These are phyloP conservation scores for Oceanodroma tethys DNA, from an alignment of 2,113 vertebrate genomes.

Conservation along the genomic window DNA sequence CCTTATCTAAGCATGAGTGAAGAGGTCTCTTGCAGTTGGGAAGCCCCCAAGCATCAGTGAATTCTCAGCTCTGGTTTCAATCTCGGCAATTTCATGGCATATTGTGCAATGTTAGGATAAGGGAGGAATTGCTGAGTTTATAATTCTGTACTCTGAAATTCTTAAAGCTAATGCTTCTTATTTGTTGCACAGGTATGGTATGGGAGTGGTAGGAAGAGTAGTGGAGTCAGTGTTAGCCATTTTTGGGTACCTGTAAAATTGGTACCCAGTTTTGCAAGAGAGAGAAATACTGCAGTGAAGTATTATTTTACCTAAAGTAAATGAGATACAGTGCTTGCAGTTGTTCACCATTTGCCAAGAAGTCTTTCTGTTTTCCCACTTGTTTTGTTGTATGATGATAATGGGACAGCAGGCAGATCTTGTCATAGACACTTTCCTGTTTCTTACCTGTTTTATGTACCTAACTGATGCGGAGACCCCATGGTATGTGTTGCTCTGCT, in stretches of 20 bases:
- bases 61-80: background rate
- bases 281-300: background rate
- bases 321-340: background rate
- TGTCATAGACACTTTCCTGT: background rate
- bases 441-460: rapidly evolving
- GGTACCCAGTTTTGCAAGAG: background rate
- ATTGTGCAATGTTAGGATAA: background rate
- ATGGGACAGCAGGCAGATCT: background rate
- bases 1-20: background rate
- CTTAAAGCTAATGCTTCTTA: background rate
- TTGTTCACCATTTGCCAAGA: background rate
- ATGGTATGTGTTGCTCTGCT: background rate
- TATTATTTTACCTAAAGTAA: background rate
- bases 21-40: background rate
- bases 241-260: background rate
- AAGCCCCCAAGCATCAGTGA: background rate
- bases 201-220: background rate
- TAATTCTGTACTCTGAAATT: background rate
- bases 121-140: background rate
- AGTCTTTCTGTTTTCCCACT: background rate
- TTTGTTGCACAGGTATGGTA: background rate
- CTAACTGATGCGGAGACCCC: background rate
- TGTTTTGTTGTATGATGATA: background rate
- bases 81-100: background rate
- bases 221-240: background rate